Conservation (phyloP, 2,113 vertebrate genomes). For the Pelecanoides urinatrix region DNA sequence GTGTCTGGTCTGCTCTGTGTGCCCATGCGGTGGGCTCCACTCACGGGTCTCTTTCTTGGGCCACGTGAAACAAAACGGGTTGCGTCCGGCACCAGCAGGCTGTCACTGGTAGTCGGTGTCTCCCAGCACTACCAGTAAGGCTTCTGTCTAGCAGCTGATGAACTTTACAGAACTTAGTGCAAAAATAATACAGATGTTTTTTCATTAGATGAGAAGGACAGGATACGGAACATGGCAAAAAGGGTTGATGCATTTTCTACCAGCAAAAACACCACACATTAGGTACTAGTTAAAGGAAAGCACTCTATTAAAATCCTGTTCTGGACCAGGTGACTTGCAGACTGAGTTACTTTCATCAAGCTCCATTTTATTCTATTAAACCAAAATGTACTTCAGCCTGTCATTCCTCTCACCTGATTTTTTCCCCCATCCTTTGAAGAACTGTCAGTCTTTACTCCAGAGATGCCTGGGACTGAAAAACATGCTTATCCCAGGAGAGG, state of each 20-base stretch:
- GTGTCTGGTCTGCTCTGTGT: not conserved
- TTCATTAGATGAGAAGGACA: not conserved
- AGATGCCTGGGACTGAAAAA: constrained; percentile 42
- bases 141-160: not conserved
- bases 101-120: not conserved
- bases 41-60: not conserved
- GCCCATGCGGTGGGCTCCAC: fast-evolving
- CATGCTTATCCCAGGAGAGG: constrained; percentile 60
- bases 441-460: constrained; percentile 55
- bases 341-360: not conserved
- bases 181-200: not conserved
- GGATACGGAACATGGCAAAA: not conserved
- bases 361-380: constrained; percentile 21
- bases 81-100: too few species aligned
- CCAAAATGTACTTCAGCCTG: not conserved
- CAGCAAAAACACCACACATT: not conserved
- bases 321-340: not conserved
- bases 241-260: not conserved
- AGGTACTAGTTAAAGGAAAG: not conserved
- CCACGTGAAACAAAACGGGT: fast-evolving
- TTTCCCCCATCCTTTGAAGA: not conserved
- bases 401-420: not conserved
- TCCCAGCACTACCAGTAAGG: not conserved
- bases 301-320: not conserved
- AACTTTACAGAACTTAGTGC: not conserved